A percentile compares a stretch with the other conserved stretches of the same genome.
Conservation (phyloP, 2,888 invertebrate genomes). For the Acronicta aceris region DNA sequence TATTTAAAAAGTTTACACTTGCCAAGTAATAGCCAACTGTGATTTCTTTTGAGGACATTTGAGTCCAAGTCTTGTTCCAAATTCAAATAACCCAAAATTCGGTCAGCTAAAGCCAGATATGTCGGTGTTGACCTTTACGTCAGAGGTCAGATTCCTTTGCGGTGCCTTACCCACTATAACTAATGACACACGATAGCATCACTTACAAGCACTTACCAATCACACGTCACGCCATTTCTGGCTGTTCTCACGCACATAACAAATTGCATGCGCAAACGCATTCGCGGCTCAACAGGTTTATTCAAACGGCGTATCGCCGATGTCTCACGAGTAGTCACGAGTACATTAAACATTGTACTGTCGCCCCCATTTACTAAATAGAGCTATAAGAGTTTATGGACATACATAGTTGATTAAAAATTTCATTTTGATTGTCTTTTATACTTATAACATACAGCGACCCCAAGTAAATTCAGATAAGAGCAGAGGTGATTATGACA, state of each 20-base stretch:
- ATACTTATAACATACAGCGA: neutral
- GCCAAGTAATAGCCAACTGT: neutral
- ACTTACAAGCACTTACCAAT: slow-evolving; percentile 31
- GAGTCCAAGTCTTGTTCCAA: slow-evolving; percentile 4
- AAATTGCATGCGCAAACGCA: slow-evolving; percentile 49
- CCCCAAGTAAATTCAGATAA: too few relatives aligned
- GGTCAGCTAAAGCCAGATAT: slow-evolving; percentile 13
- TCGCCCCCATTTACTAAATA: slow-evolving; percentile 41
- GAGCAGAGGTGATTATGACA: neutral
- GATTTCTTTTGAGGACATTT: slow-evolving; percentile 1
- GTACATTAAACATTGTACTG: slow-evolving; percentile 52
- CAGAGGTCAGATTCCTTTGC: slow-evolving; percentile 41
- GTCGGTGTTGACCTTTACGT: slow-evolving; percentile 19
- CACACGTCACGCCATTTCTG: slow-evolving; percentile 40
- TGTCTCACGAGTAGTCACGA: slow-evolving; percentile 46
- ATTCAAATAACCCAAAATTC: slow-evolving; percentile 3
- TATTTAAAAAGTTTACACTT: neutral
- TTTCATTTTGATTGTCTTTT: slow-evolving; percentile 24
- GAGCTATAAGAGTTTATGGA: slow-evolving; percentile 23
- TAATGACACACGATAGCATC: slow-evolving; percentile 45
- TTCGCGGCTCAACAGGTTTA: slow-evolving; percentile 46
- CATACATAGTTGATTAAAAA: slow-evolving; percentile 36
- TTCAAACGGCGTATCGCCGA: slow-evolving; percentile 50
- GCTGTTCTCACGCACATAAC: slow-evolving; percentile 53
- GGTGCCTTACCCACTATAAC: slow-evolving; percentile 34